Base-by-base conservation (phyloP, 2,888 invertebrate genomes). In the Calameuta filiformis region DNA sequence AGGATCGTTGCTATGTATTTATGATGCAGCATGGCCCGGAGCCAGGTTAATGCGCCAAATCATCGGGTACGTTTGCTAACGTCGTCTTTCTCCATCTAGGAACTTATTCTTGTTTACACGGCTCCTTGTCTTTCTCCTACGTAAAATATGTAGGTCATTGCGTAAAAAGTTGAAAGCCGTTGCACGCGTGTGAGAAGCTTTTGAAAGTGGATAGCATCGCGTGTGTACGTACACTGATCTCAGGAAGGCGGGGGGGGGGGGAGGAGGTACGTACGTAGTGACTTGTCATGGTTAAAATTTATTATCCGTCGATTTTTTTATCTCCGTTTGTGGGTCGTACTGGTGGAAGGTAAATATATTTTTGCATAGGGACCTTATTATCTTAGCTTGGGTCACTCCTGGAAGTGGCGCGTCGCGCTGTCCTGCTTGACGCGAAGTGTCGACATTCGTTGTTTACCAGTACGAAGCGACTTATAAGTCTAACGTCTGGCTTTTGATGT, bases 41-140 rank as follows among this genome's bases (percentile, higher is more conserved):
- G 89, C 89, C 89, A 89, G 83, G 80, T 81, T 86, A 86, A 87
- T 85, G 85, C 85, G 87, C 84, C 88, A 87, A 85, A 82, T 80
- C 81, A 71, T 30, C 11, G 71, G 30, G 71, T 23, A 34, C 31
- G 9, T 30, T 23, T 30, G 71, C 71, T 35, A 71, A 15, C 34
- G 71, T 71, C 4, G 30, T 71, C 12, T 71, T 35, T 12, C 3
- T 71, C 3, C 71, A 30, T 71, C 34, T 35, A 34, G 71, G 23
- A 56, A 23, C 56, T 56, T 56, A 23, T 56, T 40, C 23, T 40
- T 23, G 23, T 23, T 23, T 1, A 15, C 56, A 2, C 23, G 6
- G 23, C 23, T 56, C 23, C 56, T 9, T 23, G 23, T 56, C 56
- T 56, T 23, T 23, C 56, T 23, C 15, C 6, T 56, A 9, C 23